Evolutionary conservation across 2,113 vertebrate genomes (phyloP).

Genomic region (Periophthalmus modestus): DNA sequence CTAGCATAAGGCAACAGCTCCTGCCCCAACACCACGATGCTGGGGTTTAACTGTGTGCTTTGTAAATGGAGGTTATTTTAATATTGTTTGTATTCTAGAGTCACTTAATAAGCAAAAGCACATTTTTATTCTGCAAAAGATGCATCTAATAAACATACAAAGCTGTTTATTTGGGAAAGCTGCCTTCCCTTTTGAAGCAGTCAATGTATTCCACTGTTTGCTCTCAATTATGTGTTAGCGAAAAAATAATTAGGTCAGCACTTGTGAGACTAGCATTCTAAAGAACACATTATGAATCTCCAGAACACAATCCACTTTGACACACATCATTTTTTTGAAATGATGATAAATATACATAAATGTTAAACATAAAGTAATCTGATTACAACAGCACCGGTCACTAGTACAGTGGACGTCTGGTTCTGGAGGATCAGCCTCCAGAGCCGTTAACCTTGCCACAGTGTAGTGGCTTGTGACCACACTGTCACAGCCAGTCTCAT

Average conservation of each 20-base stretch:
- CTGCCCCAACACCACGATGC: slow-evolving; percentile 31
- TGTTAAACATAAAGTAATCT: neutral
- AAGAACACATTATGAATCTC: neutral
- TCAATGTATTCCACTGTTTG: too few species aligned
- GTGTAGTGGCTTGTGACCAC: slow-evolving; percentile 35
- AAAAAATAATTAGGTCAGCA: too few species aligned
- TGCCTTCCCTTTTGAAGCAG: too few species aligned
- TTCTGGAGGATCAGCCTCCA: too few species aligned
- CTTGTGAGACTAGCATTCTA: too few species aligned
- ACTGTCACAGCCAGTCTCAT: slow-evolving; percentile 53
- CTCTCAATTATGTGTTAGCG: too few species aligned
- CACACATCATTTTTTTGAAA: too few species aligned
- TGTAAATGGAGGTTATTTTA: neutral
- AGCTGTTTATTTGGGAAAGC: too few species aligned
- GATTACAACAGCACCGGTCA: neutral
- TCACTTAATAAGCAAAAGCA: neutral
- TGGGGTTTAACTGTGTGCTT: neutral
- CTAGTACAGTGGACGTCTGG: neutral
- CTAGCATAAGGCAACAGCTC: slow-evolving; percentile 34
- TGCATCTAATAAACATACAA: too few species aligned
- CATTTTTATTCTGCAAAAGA: neutral
- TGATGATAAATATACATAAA: neutral
- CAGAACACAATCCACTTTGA: neutral
- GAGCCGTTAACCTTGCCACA: slow-evolving; percentile 22
- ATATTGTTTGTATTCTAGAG: neutral